phyloP scores from a whole-genome alignment of 2,113 vertebrate species.

The Euleptes europaea region DNA sequence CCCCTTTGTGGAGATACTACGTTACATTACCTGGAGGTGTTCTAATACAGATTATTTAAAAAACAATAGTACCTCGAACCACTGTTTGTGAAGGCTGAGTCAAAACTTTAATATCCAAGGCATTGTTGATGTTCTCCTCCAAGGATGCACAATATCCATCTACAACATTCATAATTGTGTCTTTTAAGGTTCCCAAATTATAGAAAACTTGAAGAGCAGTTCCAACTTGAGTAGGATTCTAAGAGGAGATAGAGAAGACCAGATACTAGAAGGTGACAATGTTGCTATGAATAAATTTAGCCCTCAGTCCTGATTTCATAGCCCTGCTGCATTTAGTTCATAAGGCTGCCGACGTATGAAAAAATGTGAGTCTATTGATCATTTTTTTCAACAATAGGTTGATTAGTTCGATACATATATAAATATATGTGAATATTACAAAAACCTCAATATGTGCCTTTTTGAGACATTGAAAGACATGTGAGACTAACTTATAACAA shows the following conservation, averaged over 20 bases:
- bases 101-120: slow-evolving; percentile 92
- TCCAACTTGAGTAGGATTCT: slow-evolving; percentile 97
- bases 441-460: neutral
- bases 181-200: slow-evolving; percentile 90
- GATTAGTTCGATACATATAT: neutral
- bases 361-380: neutral
- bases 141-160: slow-evolving; percentile 84
- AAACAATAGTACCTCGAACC: slow-evolving; percentile 79
- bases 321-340: slow-evolving; percentile 22
- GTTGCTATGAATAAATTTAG: neutral
- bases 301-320: neutral
- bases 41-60: slow-evolving; percentile 41
- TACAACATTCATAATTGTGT: slow-evolving; percentile 85
- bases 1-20: neutral
- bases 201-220: slow-evolving; percentile 97
- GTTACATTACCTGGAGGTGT: slow-evolving; percentile 24
- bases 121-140: slow-evolving; percentile 85
- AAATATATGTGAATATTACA: neutral
- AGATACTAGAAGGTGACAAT: neutral
- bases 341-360: neutral
- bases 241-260: slow-evolving; percentile 8
- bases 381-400: neutral
- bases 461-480: neutral
- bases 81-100: slow-evolving; percentile 84
- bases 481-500: neutral